Percentiles rank a stretch among this genome's conserved stretches.
Conservation (phyloP, 2,113 vertebrate genomes). For the Ahaetulla prasina region DNA sequence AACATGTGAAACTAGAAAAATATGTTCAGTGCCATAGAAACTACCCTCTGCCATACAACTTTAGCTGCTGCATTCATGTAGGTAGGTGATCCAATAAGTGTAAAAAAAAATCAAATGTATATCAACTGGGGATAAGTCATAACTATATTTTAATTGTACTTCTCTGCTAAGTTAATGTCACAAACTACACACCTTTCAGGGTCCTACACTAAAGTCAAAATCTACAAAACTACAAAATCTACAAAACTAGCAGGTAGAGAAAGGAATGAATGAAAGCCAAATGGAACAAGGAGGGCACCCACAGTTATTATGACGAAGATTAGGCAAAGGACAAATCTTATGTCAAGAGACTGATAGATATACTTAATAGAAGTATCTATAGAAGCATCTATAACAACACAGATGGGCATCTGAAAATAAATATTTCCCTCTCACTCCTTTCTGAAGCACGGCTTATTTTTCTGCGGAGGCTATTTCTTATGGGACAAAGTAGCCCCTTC, state of each 20-base stretch:
- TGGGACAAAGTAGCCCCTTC: background rate
- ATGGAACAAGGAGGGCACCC: background rate
- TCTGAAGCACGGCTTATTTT: background rate
- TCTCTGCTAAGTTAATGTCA: background rate
- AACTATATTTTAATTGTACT: background rate
- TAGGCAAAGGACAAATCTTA: background rate
- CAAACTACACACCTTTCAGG: background rate
- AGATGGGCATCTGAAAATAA: background rate
- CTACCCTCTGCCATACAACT: background rate
- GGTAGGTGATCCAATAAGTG: background rate
- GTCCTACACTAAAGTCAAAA: background rate
- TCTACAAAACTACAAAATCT: too few relatives aligned
- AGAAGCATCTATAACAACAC: background rate
- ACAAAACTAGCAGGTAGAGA: background rate
- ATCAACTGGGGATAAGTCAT: background rate
- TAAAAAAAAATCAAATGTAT: background rate
- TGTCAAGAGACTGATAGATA: background rate
- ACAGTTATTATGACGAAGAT: background rate
- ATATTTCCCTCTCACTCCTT: background rate
- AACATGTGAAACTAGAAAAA: background rate
- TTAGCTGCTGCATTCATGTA: background rate
- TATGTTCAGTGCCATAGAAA: background rate
- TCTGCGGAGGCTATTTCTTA: background rate
- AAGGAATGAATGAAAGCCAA: background rate
- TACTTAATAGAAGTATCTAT: background rate